Percentiles rank a stretch among this genome's conserved stretches.
These are phyloP conservation scores for Crocodylus rhombifer DNA, from an alignment of 2,797 vertebrate genomes.

Conservation along the genomic window DNA sequence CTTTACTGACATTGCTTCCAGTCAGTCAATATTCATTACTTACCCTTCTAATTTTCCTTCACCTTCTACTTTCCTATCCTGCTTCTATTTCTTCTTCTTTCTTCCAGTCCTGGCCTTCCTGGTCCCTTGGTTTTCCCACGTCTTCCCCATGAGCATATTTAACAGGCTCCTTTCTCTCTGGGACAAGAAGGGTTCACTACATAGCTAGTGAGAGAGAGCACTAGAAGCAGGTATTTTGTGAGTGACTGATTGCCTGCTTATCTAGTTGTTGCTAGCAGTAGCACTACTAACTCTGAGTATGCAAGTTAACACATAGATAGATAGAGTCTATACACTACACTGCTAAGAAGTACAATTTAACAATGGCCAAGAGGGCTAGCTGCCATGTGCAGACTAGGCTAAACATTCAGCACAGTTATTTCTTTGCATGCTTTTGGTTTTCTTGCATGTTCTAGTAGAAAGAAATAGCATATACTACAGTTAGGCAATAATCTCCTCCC, in stretches of 20 bases:
- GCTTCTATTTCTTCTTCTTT: neutral
- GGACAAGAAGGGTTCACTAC: neutral
- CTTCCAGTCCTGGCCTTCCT: neutral
- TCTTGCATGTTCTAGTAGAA: neutral
- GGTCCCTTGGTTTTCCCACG: neutral
- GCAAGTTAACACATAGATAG: too few species aligned
- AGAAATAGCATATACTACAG: neutral
- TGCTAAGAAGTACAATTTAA: neutral
- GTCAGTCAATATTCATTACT: neutral
- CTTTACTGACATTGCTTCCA: neutral
- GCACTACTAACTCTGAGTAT: neutral
- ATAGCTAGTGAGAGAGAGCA: neutral
- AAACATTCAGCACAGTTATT: neutral
- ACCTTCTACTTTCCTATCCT: neutral
- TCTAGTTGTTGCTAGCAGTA: neutral
- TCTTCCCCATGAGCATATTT: neutral
- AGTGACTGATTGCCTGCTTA: neutral
- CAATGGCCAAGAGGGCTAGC: neutral
- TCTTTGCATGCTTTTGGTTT: neutral
- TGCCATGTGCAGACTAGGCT: neutral
- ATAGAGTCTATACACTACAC: too few species aligned
- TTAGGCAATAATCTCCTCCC: neutral
- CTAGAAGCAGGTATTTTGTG: neutral
- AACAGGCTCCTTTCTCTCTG: neutral
- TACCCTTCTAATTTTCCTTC: neutral